Evolutionary conservation across 2,113 vertebrate genomes (phyloP).

Genomic region (Sialia sialis): DNA sequence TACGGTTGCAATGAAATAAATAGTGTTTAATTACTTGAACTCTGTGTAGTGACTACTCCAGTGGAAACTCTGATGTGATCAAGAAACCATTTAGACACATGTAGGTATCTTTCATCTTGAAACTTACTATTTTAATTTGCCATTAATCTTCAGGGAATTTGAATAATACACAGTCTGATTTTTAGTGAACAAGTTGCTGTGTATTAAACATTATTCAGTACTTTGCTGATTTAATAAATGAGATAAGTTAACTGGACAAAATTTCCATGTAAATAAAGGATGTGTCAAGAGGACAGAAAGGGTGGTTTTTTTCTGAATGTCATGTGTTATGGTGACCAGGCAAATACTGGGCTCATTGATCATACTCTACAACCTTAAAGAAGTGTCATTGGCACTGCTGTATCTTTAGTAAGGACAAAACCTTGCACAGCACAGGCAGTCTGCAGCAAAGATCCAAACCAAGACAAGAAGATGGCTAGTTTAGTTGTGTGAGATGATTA

Average conservation of each 20-base stretch:
- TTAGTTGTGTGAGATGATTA: neutral
- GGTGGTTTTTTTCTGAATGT: neutral
- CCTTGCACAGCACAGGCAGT: neutral
- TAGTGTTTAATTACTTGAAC: neutral
- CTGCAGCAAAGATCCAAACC: neutral
- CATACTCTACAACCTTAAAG: neutral
- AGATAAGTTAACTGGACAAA: neutral
- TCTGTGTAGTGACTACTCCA: neutral
- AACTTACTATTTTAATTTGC: neutral
- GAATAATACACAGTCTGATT: neutral
- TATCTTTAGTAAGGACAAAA: neutral
- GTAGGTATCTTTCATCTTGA: neutral
- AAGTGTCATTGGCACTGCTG: neutral
- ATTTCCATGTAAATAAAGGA: neutral
- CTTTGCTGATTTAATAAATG: neutral
- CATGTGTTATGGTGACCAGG: fast-evolving
- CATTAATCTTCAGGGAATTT: neutral
- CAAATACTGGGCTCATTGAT: neutral
- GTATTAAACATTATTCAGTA: neutral
- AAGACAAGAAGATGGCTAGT: neutral
- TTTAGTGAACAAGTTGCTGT: neutral
- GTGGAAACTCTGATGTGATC: neutral
- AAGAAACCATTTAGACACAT: conserved; percentile 9
- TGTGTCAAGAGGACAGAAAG: neutral
- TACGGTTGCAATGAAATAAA: neutral